Evolutionary conservation across 2,797 vertebrate genomes (phyloP).

Genomic region (Chloroceryle inda): DNA sequence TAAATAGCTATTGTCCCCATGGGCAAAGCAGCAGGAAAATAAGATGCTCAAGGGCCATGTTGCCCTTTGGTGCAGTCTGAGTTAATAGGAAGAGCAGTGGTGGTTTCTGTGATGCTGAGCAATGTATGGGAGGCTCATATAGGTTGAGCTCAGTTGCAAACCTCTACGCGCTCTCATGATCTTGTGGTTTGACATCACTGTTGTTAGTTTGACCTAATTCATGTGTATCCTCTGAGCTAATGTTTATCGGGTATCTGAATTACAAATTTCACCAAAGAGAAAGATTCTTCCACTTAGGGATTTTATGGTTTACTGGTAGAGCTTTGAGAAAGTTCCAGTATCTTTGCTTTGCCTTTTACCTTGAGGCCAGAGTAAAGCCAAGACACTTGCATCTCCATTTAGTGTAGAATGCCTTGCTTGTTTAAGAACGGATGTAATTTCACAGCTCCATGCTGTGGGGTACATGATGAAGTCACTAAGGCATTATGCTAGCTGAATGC

Average conservation of each 20-base stretch:
- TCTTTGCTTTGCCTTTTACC: neutral
- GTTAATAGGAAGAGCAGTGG: neutral
- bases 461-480: constrained; percentile 50
- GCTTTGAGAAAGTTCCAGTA: neutral
- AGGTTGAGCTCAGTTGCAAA: neutral
- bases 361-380: neutral
- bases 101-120: neutral
- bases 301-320: neutral
- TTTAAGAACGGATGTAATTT: neutral
- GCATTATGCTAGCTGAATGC: constrained; percentile 47
- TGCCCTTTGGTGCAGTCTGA: neutral
- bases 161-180: fast-evolving
- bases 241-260: neutral
- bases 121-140: fast-evolving
- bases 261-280: neutral
- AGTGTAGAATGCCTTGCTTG: neutral
- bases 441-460: constrained; percentile 19
- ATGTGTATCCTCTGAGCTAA: neutral
- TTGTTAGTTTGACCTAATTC: neutral
- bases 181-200: neutral
- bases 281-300: neutral
- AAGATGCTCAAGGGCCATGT: neutral
- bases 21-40: neutral
- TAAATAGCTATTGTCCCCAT: neutral
- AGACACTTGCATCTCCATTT: neutral